A percentile compares a stretch with the other conserved stretches of the same genome.
phyloP scores from a whole-genome alignment of 2,888 invertebrate genomes.

The Corbicula japonica region DNA sequence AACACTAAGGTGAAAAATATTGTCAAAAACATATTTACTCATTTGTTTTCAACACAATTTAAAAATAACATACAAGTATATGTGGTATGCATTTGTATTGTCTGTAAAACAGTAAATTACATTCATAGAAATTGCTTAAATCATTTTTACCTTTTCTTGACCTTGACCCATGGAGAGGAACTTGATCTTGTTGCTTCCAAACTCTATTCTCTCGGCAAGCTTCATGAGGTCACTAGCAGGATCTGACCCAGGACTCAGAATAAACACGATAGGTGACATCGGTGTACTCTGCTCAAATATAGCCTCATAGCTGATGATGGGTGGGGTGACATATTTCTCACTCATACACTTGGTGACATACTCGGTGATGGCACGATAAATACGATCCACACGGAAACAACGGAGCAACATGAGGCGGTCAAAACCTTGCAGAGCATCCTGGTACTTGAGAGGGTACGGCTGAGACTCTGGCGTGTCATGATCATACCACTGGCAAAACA shows the following conservation, averaged over 20 bases:
- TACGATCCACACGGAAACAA: slow-evolving; percentile 96
- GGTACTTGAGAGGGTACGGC: slow-evolving; percentile 91
- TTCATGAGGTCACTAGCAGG: slow-evolving; percentile 87
- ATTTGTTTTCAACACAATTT: too few relatives aligned
- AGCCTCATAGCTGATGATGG: slow-evolving; percentile 93
- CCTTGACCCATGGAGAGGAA: slow-evolving; percentile 87
- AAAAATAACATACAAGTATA: too few relatives aligned
- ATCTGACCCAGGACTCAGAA: slow-evolving; percentile 87
- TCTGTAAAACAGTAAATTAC: too few relatives aligned
- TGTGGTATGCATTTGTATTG: too few relatives aligned
- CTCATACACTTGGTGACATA: slow-evolving; percentile 94
- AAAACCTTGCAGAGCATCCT: slow-evolving; percentile 89
- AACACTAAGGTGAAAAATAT: too few relatives aligned
- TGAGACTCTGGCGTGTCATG: slow-evolving; percentile 93
- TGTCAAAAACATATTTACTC: too few relatives aligned
- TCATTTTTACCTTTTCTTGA: slow-evolving; percentile 85
- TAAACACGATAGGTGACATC: slow-evolving; percentile 88
- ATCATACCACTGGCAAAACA: slow-evolving; percentile 95
- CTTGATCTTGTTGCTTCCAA: slow-evolving; percentile 86
- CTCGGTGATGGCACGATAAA: slow-evolving; percentile 94
- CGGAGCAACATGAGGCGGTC: slow-evolving; percentile 93
- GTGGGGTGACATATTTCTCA: slow-evolving; percentile 95
- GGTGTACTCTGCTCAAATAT: slow-evolving; percentile 94
- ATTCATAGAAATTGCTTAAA: too few relatives aligned
- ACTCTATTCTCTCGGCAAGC: slow-evolving; percentile 86